A percentile compares a stretch with the other conserved stretches of the same genome.
phyloP scores from a whole-genome alignment of 2,888 invertebrate species.

The Torymus tubicola region DNA sequence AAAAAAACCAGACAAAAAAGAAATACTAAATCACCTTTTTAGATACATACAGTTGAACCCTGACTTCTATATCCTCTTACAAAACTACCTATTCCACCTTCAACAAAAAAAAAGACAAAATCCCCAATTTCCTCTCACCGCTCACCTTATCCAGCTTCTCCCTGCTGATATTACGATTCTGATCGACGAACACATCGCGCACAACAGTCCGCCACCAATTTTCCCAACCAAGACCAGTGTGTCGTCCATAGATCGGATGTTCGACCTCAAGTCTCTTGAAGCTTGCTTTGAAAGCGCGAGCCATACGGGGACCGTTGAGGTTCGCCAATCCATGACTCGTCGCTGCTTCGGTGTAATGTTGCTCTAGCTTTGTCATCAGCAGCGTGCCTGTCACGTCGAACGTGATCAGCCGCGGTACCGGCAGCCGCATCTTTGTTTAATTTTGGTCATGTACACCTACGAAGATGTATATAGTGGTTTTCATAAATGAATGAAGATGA shows the following conservation, averaged over 20 bases:
- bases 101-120: no score
- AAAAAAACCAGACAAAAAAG: no score
- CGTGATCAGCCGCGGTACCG: conserved; percentile 83
- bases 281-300: conserved; percentile 81
- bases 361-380: conserved; percentile 75
- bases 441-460: background rate
- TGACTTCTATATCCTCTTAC: no score
- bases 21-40: no score
- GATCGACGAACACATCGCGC: conserved; percentile 80
- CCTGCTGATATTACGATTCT: conserved; percentile 71
- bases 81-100: no score
- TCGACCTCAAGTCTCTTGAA: conserved; percentile 82
- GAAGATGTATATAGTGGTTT: no score
- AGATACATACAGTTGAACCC: no score
- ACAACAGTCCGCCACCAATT: conserved; percentile 90
- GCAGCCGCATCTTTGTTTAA: conserved; percentile 74
- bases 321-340: conserved; percentile 83
- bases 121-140: no score
- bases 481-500: no score
- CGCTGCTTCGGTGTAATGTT: conserved; percentile 85
- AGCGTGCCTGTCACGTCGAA: conserved; percentile 94
- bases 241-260: conserved; percentile 89
- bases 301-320: conserved; percentile 79
- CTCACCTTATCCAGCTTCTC: conserved; percentile 69
- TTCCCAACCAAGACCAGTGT: conserved; percentile 84